Conservation (phyloP, 2,113 vertebrate species). For the Neomonachus schauinslandi region DNA sequence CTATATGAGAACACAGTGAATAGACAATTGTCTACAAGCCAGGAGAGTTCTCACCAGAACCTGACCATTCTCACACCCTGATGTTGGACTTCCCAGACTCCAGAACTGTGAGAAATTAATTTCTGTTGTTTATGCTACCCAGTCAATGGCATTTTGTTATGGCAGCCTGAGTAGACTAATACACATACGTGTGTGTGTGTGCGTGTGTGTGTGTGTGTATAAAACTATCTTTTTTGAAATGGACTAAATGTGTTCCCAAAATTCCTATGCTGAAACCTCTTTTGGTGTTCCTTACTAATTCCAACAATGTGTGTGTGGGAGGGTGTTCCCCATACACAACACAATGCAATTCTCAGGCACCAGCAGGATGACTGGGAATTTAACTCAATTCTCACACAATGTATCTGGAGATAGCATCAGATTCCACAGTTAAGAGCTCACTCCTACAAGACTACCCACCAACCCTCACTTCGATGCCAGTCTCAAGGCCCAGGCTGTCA, state of each 20-base stretch:
- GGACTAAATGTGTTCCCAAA: background rate
- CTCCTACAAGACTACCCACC: background rate
- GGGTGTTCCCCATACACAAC: background rate
- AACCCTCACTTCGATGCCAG: background rate
- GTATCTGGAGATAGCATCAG: background rate
- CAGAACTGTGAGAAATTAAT: background rate
- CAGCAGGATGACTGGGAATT: background rate
- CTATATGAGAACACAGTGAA: background rate
- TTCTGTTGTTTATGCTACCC: background rate
- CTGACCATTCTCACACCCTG: fast-evolving
- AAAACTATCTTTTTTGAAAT: background rate
- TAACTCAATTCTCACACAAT: background rate
- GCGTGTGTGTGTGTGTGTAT: background rate
- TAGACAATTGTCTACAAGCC: background rate
- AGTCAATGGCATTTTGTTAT: background rate
- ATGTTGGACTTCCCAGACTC: background rate
- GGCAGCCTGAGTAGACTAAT: background rate
- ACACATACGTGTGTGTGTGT: too few species aligned
- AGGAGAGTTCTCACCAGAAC: background rate
- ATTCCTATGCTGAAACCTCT: background rate
- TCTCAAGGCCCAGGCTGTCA: background rate
- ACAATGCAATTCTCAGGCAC: background rate
- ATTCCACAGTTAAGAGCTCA: background rate
- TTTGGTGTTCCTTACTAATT: background rate
- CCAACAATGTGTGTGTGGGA: background rate